These are phyloP conservation scores for Epinephelus cyanopodus DNA, from an alignment of 2,113 vertebrate genomes.

Conservation along the genomic window DNA sequence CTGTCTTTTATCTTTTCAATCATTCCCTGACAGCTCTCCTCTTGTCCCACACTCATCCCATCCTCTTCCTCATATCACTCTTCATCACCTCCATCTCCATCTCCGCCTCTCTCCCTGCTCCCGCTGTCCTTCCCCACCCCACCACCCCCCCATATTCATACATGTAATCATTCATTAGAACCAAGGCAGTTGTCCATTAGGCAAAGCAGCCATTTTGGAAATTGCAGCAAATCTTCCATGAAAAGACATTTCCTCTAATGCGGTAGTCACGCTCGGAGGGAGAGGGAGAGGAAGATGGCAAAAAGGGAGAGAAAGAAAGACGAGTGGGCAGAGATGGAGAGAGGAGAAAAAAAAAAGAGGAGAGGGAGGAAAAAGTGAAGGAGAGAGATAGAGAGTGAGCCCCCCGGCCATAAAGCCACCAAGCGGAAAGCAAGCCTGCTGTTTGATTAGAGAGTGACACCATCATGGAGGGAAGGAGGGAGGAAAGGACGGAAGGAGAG, in stretches of 20 bases:
- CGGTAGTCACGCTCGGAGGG: constrained; percentile 87
- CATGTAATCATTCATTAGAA: constrained; percentile 84
- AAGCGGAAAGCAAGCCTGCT: constrained; percentile 91
- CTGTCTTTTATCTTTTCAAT: constrained; percentile 69
- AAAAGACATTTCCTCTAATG: constrained; percentile 96
- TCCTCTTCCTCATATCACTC: constrained; percentile 57
- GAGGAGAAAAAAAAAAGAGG: constrained; percentile 44
- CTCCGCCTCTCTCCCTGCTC: background rate
- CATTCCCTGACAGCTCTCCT: constrained; percentile 60
- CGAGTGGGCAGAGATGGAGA: constrained; percentile 54
- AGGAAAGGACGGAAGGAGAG: constrained; percentile 46
- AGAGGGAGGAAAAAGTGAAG: constrained; percentile 46
- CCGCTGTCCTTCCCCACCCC: too few relatives aligned
- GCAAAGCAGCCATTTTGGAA: constrained; percentile 89
- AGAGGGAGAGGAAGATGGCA: constrained; percentile 61
- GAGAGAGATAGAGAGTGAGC: constrained; percentile 40
- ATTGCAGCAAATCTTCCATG: constrained; percentile 94
- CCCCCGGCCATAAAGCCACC: constrained; percentile 88
- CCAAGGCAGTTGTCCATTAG: constrained; percentile 90
- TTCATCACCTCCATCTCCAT: constrained; percentile 38
- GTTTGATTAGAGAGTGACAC: constrained; percentile 90
- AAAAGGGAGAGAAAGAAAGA: constrained; percentile 57
- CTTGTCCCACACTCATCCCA: constrained; percentile 53
- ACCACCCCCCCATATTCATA: constrained; percentile 36
- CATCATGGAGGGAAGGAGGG: constrained; percentile 59